Conservation (phyloP, 2,797 vertebrate genomes). For the Peromyscus nudipes region DNA sequence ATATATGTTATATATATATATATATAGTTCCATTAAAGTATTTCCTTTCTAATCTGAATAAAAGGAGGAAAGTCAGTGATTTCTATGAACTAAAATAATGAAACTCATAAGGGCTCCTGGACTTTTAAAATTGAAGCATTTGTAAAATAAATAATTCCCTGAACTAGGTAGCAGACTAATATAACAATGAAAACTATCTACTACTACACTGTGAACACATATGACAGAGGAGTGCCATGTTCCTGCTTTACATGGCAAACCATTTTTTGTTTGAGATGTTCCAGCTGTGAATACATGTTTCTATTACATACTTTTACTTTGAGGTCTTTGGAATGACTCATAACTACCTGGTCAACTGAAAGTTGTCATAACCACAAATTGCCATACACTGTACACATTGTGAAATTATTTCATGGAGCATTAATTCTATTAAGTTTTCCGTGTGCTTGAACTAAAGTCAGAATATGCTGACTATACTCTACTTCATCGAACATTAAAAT, state of each 20-base stretch:
- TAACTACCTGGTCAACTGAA: background rate
- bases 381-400: constrained; percentile 19
- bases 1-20: background rate
- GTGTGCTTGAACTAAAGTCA: constrained; percentile 3
- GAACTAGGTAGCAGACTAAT: background rate
- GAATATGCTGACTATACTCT: background rate
- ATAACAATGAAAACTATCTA: background rate
- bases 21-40: background rate
- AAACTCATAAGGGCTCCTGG: background rate
- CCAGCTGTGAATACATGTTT: constrained; percentile 61
- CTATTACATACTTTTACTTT: constrained; percentile 43
- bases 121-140: background rate
- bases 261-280: constrained; percentile 32
- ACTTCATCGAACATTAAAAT: background rate
- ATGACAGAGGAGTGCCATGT: background rate
- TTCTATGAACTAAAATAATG: background rate
- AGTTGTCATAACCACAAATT: background rate
- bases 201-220: background rate
- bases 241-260: constrained; percentile 38
- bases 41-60: background rate
- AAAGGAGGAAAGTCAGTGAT: background rate
- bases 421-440: constrained; percentile 6
- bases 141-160: background rate
- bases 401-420: constrained; percentile 48
- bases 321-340: constrained; percentile 37